These are phyloP conservation scores for Zapus hudsonius DNA, from an alignment of 2,113 vertebrate genomes.

Conservation along the genomic window DNA sequence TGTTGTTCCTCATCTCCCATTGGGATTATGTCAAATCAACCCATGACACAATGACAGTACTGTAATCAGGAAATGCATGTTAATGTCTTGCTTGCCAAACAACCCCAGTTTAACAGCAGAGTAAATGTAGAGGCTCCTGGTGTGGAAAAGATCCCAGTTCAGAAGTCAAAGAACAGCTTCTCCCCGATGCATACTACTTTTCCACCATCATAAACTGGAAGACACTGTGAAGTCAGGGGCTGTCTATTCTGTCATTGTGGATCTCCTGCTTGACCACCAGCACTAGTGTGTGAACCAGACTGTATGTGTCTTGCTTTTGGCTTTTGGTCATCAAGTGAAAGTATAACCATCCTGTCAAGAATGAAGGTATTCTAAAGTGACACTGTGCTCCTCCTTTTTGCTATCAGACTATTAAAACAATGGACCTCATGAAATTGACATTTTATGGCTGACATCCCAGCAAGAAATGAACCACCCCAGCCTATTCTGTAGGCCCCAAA, in stretches of 20 bases:
- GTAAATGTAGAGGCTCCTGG: not conserved
- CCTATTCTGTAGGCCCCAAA: too few species aligned
- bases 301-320: not conserved
- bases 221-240: not conserved
- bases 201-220: not conserved
- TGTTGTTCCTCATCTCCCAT: not conserved
- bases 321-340: too few species aligned
- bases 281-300: not conserved
- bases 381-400: too few species aligned
- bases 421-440: too few species aligned
- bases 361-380: too few species aligned
- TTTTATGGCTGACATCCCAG: too few species aligned
- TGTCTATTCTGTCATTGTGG: not conserved
- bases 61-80: not conserved
- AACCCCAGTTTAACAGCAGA: not conserved
- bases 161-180: not conserved
- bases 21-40: not conserved
- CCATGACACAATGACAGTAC: not conserved
- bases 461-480: too few species aligned
- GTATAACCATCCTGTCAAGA: too few species aligned
- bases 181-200: not conserved
- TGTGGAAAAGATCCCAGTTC: not conserved
- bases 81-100: not conserved
- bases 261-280: not conserved
- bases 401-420: too few species aligned